A percentile compares a stretch with the other conserved stretches of the same genome.
Evolutionary conservation across 2,113 vertebrate species (phyloP).

Genomic region (Rafetus swinhoei): DNA sequence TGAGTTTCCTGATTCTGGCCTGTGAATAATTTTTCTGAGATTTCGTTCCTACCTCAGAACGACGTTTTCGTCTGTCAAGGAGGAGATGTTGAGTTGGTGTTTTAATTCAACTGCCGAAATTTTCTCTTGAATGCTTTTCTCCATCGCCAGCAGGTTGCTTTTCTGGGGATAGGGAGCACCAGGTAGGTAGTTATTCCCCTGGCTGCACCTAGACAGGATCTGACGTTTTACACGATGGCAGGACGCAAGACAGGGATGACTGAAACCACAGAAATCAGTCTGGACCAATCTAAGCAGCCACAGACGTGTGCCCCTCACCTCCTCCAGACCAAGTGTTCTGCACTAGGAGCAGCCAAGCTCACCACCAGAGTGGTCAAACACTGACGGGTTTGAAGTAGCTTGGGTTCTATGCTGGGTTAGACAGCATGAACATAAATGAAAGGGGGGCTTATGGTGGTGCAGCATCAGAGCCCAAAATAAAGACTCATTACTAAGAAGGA

Average conservation of each 20-base stretch:
- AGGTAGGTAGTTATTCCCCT: not conserved
- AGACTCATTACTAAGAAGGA: not conserved
- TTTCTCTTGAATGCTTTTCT: slow-evolving; percentile 54
- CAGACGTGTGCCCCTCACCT: not conserved
- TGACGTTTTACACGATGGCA: not conserved
- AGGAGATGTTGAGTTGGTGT: slow-evolving; percentile 38
- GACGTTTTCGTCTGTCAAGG: slow-evolving; percentile 62
- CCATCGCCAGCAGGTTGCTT: slow-evolving; percentile 26
- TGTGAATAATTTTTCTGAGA: not conserved
- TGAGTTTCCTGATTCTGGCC: too few species aligned
- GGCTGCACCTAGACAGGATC: not conserved
- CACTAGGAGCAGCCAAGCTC: not conserved
- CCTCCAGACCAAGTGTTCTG: not conserved
- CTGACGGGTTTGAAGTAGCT: not conserved
- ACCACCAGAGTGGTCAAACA: not conserved
- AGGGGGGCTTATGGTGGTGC: not conserved
- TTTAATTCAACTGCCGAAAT: slow-evolving; percentile 59
- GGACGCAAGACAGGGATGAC: not conserved
- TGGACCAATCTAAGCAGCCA: not conserved
- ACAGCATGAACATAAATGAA: not conserved
- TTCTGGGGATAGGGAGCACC: slow-evolving; percentile 46
- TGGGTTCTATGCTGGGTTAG: not conserved
- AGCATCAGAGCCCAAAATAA: not conserved
- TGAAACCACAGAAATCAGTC: not conserved
- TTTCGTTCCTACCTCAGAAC: slow-evolving; percentile 54